These are phyloP conservation scores for Scaptomyza caliginosa DNA, from an alignment of 2,888 invertebrate genomes.

Conservation along the genomic window DNA sequence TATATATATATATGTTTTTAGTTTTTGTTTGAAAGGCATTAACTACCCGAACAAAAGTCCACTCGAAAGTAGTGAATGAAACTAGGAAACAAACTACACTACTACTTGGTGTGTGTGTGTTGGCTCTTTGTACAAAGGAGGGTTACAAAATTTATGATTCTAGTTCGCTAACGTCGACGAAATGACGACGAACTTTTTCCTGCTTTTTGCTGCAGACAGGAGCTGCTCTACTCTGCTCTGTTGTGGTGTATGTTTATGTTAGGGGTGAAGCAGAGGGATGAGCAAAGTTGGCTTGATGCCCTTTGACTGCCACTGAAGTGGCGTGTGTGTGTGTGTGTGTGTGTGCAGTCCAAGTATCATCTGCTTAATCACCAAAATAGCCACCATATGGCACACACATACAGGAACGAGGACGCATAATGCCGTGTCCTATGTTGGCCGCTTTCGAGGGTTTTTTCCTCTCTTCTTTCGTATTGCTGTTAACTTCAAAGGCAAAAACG, in stretches of 20 bases:
- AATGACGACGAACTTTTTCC: conserved; percentile 74
- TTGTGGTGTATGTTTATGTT: background rate
- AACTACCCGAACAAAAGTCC: conserved; percentile 25
- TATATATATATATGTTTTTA: background rate
- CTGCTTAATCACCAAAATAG: conserved; percentile 81
- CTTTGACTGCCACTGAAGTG: conserved; percentile 55
- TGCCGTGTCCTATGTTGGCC: conserved; percentile 17
- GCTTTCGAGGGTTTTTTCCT: conserved; percentile 34
- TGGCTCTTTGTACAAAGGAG: conserved; percentile 20
- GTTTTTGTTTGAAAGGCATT: conserved; percentile 18
- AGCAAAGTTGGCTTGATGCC: conserved; percentile 60
- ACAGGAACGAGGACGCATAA: conserved; percentile 12
- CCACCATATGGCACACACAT: conserved; percentile 76
- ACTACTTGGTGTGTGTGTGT: conserved; percentile 10
- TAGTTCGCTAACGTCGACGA: conserved; percentile 53
- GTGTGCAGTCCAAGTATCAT: conserved; percentile 66
- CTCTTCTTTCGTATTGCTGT: conserved; percentile 3
- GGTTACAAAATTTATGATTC: conserved; percentile 76
- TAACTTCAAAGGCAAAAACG: conserved; percentile 70
- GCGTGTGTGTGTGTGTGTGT: conserved; percentile 21
- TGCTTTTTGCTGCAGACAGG: conserved; percentile 8
- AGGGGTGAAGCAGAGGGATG: conserved; percentile 31
- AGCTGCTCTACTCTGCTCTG: conserved; percentile 16
- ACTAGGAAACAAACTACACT: conserved; percentile 19
- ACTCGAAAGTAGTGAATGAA: conserved; percentile 31